phyloP scores from a whole-genome alignment of 2,888 invertebrate genomes.

The Cephus nigrinus region DNA sequence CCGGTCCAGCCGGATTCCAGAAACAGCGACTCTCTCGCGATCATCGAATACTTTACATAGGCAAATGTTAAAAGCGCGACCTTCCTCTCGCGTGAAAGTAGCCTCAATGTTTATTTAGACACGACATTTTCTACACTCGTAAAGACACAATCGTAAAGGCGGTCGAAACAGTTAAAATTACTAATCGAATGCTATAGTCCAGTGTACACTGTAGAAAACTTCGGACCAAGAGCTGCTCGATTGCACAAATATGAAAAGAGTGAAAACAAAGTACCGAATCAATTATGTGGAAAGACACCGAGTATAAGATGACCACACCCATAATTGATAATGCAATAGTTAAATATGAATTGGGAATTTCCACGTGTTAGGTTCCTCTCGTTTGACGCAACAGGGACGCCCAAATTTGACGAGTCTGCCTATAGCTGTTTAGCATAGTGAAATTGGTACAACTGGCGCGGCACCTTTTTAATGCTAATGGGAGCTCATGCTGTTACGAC shows the following conservation, averaged over 20 bases:
- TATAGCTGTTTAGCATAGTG: neutral
- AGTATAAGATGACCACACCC: too few species aligned
- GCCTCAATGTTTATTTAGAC: neutral
- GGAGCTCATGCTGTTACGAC: neutral
- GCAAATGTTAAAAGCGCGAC: neutral
- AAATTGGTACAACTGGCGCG: neutral
- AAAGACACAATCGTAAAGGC: neutral
- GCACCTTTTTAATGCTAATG: neutral
- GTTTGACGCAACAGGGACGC: neutral
- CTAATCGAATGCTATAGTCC: neutral
- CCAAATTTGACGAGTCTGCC: neutral
- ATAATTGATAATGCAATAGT: too few species aligned
- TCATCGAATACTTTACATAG: neutral
- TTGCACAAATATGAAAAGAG: neutral
- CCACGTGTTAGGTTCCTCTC: neutral
- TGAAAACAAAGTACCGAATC: neutral
- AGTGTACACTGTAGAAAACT: neutral
- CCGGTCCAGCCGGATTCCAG: conserved; percentile 3
- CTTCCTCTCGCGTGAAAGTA: neutral
- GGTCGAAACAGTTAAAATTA: neutral
- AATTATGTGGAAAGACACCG: neutral
- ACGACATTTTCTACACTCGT: neutral
- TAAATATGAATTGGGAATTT: too few species aligned
- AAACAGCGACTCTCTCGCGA: conserved; percentile 1
- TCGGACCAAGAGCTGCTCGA: too few species aligned